phyloP scores from a whole-genome alignment of 2,113 vertebrate species.

The Chinchilla lanigera region DNA sequence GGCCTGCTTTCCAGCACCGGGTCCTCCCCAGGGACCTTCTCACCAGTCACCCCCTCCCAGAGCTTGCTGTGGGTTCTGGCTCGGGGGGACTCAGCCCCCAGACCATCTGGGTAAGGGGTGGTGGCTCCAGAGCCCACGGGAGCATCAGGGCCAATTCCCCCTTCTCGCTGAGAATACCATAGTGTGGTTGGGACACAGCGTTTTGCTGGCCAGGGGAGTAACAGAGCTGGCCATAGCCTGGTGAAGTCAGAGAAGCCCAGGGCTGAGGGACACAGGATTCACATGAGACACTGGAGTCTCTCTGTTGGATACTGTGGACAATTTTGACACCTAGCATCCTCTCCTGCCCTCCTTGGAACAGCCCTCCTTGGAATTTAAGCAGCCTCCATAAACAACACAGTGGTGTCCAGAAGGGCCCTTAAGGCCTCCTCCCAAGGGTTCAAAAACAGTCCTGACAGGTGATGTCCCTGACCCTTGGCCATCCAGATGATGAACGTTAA shows the following conservation, averaged over 20 bases:
- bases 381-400: background rate
- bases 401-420: background rate
- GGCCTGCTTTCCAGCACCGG: background rate
- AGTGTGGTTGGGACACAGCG: background rate
- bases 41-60: rapidly evolving
- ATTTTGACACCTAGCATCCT: background rate
- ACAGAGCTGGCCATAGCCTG: background rate
- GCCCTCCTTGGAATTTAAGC: background rate
- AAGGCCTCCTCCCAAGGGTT: background rate
- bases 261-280: background rate
- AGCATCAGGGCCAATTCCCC: conserved; percentile 54
- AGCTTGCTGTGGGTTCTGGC: background rate
- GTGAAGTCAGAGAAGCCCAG: background rate
- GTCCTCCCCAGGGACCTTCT: background rate
- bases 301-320: background rate
- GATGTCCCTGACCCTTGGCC: background rate
- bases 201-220: background rate
- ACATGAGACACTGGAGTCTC: background rate
- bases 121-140: background rate
- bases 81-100: background rate
- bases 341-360: background rate
- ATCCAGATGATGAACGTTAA: background rate
- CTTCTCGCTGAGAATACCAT: conserved; percentile 60
- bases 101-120: conserved; percentile 36
- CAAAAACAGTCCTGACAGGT: background rate